These are phyloP conservation scores for Micrastur ruficollis DNA, from an alignment of 2,797 vertebrate genomes.

Conservation along the genomic window DNA sequence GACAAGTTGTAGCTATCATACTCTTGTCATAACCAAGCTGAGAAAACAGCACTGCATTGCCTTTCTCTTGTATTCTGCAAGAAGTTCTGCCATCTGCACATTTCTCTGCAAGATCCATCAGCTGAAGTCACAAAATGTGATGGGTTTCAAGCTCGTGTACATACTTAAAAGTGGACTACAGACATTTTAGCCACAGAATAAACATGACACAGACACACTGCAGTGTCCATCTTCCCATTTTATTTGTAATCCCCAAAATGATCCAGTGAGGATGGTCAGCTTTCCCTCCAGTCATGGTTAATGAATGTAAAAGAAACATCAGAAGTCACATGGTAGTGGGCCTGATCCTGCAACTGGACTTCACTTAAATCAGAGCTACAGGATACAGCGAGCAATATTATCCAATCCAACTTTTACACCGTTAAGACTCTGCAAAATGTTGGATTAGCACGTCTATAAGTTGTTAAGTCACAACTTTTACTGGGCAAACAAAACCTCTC, in stretches of 20 bases:
- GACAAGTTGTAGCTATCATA: not conserved
- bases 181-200: not conserved
- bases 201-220: not conserved
- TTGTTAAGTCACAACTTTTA: not conserved
- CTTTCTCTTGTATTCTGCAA: not conserved
- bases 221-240: conserved; percentile 15
- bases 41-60: not conserved
- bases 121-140: not conserved
- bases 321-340: not conserved
- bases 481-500: not conserved
- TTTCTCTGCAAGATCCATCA: not conserved
- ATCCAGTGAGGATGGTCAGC: not conserved
- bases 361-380: not conserved
- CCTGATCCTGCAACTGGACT: not conserved
- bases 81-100: not conserved
- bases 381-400: not conserved
- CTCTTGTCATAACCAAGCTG: not conserved
- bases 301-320: not conserved
- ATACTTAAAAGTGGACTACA: not conserved
- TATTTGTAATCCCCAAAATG: conserved; percentile 28
- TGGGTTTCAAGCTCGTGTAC: fast-evolving
- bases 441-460: not conserved
- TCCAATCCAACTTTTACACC: not conserved
- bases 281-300: not conserved
- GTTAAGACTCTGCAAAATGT: not conserved